A percentile compares a stretch with the other conserved stretches of the same genome.
Conservation (phyloP, 2,888 invertebrate genomes). For the Sipha maydis region DNA sequence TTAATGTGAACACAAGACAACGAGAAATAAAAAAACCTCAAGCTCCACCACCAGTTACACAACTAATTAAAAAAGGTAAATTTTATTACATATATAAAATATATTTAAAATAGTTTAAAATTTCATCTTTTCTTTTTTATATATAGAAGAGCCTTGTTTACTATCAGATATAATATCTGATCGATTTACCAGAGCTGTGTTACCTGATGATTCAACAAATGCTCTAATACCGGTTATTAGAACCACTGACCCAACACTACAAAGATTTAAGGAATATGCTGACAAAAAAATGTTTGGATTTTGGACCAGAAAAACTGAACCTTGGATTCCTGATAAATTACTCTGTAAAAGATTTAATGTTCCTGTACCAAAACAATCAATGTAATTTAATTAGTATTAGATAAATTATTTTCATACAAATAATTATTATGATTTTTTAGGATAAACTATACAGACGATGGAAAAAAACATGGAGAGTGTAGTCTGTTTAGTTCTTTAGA, state of each 20-base stretch:
- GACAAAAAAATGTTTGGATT: slow-evolving; percentile 81
- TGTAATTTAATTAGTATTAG: slow-evolving; percentile 24
- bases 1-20: slow-evolving; percentile 39
- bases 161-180: slow-evolving; percentile 68
- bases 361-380: slow-evolving; percentile 75
- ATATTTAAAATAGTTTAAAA: no score
- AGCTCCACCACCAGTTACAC: background rate
- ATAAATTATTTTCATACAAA: background rate
- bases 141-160: slow-evolving; percentile 15
- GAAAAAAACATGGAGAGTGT: slow-evolving; percentile 60
- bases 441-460: slow-evolving; percentile 29
- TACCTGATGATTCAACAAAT: slow-evolving; percentile 69
- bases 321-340: slow-evolving; percentile 86
- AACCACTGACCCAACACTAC: slow-evolving; percentile 28
- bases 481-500: slow-evolving; percentile 63
- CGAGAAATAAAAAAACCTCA: slow-evolving; percentile 12
- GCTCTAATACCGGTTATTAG: slow-evolving; percentile 66
- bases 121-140: background rate
- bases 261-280: slow-evolving; percentile 72
- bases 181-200: slow-evolving; percentile 74
- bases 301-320: slow-evolving; percentile 74
- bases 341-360: slow-evolving; percentile 95
- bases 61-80: slow-evolving; percentile 43
- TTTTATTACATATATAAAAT: background rate
- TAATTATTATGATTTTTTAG: background rate